Percentiles rank a stretch among this genome's conserved stretches.
Conservation (phyloP, 1,140 invertebrate genomes). For the Spodoptera frugiperda region DNA sequence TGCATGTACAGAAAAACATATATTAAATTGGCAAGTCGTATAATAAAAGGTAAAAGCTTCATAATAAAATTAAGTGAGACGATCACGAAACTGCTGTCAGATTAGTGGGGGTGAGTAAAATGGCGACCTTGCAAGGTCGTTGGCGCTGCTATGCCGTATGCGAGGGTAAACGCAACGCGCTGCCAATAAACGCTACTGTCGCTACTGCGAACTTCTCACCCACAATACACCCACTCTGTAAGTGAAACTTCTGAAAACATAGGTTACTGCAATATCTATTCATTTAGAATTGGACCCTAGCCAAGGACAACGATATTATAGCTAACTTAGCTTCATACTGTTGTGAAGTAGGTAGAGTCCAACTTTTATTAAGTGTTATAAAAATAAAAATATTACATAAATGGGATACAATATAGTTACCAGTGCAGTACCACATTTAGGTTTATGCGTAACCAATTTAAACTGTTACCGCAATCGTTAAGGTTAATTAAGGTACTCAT, state of each 20-base stretch:
- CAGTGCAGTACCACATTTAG: too few relatives aligned
- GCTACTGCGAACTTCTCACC: not conserved
- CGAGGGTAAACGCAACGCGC: conserved; percentile 37
- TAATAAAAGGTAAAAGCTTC: not conserved
- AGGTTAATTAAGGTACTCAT: too few relatives aligned
- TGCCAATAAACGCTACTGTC: conserved; percentile 1
- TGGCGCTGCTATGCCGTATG: conserved; percentile 52
- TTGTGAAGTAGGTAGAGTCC: too few relatives aligned
- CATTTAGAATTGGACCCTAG: conserved; percentile 32
- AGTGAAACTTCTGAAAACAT: conserved; percentile 14
- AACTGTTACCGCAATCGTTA: too few relatives aligned
- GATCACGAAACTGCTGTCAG: conserved; percentile 46
- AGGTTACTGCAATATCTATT: conserved; percentile 12
- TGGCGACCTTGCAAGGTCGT: conserved; percentile 72
- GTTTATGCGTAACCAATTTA: too few relatives aligned
- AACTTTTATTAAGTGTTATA: too few relatives aligned
- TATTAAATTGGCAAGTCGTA: not conserved
- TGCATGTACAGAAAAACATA: not conserved
- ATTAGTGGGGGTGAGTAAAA: conserved; percentile 42
- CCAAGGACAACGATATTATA: conserved; percentile 15
- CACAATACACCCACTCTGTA: conserved; percentile 15
- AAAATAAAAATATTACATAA: too few relatives aligned
- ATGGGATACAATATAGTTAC: too few relatives aligned
- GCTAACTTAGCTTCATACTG: not conserved
- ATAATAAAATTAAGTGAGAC: conserved; percentile 49